A percentile compares a stretch with the other conserved stretches of the same genome.
phyloP scores from a whole-genome alignment of 1,140 invertebrate genomes.

The Euura saliciscinereae region DNA sequence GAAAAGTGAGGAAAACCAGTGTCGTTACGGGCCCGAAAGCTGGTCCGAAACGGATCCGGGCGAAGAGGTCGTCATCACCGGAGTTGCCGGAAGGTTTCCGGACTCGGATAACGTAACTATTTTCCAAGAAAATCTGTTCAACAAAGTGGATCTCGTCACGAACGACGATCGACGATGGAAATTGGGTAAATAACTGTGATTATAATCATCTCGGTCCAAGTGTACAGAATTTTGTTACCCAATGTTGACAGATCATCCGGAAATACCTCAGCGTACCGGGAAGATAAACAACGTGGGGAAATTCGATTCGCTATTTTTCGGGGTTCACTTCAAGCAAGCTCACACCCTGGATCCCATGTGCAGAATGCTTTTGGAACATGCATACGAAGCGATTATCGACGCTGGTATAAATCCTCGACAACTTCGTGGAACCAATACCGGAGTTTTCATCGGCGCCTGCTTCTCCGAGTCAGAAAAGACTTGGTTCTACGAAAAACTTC shows the following conservation, averaged over 20 bases:
- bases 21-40: background rate
- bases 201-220: too few relatives aligned
- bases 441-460: slow-evolving; percentile 82
- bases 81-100: slow-evolving; percentile 86
- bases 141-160: slow-evolving; percentile 81
- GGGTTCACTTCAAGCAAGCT: slow-evolving; percentile 81
- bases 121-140: slow-evolving; percentile 79
- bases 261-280: slow-evolving; percentile 76
- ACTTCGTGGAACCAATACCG: slow-evolving; percentile 74
- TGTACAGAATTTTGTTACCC: too few relatives aligned
- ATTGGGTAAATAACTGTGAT: slow-evolving; percentile 54
- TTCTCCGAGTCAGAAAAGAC: slow-evolving; percentile 77
- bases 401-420: slow-evolving; percentile 67
- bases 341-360: slow-evolving; percentile 90
- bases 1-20: background rate
- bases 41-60: slow-evolving; percentile 51
- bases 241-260: slow-evolving; percentile 61
- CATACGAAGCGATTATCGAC: slow-evolving; percentile 89
- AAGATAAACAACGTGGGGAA: slow-evolving; percentile 81
- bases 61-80: slow-evolving; percentile 84
- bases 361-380: slow-evolving; percentile 81
- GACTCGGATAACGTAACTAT: slow-evolving; percentile 80
- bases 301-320: slow-evolving; percentile 86
- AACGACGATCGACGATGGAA: slow-evolving; percentile 80
- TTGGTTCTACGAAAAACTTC: slow-evolving; percentile 71